phyloP scores from a whole-genome alignment of 2,797 vertebrate species.

The Nyctibius grandis region DNA sequence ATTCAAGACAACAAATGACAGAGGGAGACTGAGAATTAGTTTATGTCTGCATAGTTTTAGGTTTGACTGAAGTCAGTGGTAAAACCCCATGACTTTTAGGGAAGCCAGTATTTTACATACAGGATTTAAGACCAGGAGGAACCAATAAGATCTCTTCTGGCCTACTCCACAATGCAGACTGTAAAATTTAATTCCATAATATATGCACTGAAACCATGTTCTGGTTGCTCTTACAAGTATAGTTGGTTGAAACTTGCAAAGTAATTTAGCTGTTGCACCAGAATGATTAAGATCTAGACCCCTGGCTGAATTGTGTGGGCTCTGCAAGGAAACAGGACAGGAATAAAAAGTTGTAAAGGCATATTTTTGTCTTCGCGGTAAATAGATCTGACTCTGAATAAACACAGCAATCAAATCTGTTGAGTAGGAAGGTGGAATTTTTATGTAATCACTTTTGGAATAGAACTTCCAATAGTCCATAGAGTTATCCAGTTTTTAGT shows the following conservation, averaged over 20 bases:
- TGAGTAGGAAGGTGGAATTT: constrained; percentile 53
- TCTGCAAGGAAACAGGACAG: neutral
- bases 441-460: constrained; percentile 39
- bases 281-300: neutral
- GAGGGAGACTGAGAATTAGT: neutral
- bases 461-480: neutral
- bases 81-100: neutral
- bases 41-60: neutral
- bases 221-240: neutral
- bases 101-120: neutral
- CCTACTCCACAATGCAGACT: neutral
- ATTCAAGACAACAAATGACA: neutral
- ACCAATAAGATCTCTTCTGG: neutral
- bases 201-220: neutral
- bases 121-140: neutral
- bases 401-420: constrained; percentile 39
- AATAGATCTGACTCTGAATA: constrained; percentile 33
- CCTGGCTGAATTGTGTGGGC: neutral
- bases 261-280: neutral
- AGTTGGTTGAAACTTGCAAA: neutral
- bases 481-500: neutral
- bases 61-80: neutral
- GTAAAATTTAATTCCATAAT: neutral
- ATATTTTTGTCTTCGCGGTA: constrained; percentile 34
- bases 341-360: constrained; percentile 6